A percentile compares a stretch with the other conserved stretches of the same genome.
phyloP scores from a whole-genome alignment of 2,888 invertebrate species.

The Gymnocheta viridis region DNA sequence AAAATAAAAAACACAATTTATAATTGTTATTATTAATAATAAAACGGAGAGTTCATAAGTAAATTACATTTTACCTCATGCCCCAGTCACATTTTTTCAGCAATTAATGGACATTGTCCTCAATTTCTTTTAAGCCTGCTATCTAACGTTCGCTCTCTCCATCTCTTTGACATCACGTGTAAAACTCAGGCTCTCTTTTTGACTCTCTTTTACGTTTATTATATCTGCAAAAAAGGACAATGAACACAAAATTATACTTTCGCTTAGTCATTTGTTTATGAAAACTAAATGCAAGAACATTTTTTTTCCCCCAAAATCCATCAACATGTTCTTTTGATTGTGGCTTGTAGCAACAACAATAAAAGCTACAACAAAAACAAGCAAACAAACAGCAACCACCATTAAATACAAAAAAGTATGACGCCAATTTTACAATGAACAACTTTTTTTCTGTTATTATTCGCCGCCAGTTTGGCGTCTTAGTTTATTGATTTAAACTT shows the following conservation, averaged over 20 bases:
- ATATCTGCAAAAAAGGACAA: constrained; percentile 50
- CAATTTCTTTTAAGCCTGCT: not conserved
- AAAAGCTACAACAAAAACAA: not conserved
- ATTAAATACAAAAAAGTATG: constrained; percentile 41
- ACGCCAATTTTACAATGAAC: constrained; percentile 68
- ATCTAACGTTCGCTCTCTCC: constrained; percentile 9
- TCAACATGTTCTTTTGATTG: constrained; percentile 4
- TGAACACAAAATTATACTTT: constrained; percentile 50
- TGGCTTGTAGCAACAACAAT: not conserved
- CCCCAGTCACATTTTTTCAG: not conserved
- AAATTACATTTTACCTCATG: not conserved
- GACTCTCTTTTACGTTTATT: not conserved
- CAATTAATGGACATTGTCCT: constrained; percentile 26
- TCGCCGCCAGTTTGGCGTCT: constrained; percentile 68
- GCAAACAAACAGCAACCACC: constrained; percentile 31
- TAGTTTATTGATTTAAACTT: constrained; percentile 68
- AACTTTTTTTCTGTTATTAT: constrained; percentile 44
- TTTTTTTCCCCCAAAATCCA: not conserved
- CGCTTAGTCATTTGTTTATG: constrained; percentile 67
- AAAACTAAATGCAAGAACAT: constrained; percentile 17
- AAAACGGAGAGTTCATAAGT: not conserved
- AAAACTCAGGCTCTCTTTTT: constrained; percentile 11
- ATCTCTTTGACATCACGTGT: not conserved
- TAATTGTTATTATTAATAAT: not conserved
- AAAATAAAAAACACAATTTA: not conserved